These are phyloP conservation scores for Invenusta paracnida DNA, from an alignment of 2,888 invertebrate species.

Conservation along the genomic window DNA sequence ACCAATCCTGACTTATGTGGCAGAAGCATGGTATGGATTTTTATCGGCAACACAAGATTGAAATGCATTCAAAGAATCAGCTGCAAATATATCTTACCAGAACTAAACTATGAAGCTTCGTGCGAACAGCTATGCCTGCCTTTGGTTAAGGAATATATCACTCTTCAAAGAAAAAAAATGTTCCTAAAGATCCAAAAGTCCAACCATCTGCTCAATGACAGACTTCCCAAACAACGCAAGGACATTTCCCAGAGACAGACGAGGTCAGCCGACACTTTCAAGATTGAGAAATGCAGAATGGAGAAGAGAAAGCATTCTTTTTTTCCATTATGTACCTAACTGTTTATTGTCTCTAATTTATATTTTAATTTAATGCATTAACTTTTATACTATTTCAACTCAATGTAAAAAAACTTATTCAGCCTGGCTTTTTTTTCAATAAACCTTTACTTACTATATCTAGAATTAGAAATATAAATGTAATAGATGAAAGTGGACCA, in stretches of 20 bases:
- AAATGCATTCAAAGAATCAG: neutral
- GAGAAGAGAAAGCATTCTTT: neutral
- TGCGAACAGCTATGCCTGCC: neutral
- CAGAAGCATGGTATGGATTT: constrained; percentile 13
- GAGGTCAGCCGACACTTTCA: neutral
- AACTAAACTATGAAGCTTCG: neutral
- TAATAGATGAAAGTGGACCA: too few species aligned
- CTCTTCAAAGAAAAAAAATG: neutral
- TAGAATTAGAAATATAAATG: too few species aligned
- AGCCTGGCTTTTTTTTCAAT: neutral
- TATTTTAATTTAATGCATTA: neutral
- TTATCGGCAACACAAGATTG: constrained; percentile 23
- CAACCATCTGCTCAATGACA: constrained; percentile 2
- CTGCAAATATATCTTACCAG: neutral
- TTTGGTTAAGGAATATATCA: neutral
- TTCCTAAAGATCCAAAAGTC: neutral
- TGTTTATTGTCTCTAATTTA: neutral
- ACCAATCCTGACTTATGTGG: constrained; percentile 8
- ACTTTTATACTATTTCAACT: neutral
- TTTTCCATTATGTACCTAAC: neutral
- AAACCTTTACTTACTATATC: neutral
- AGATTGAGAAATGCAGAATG: neutral
- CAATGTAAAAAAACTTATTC: neutral
- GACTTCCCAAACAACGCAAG: constrained; percentile 1
- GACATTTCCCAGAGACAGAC: neutral